These are phyloP conservation scores for Drosophila micromelanica DNA, from an alignment of 1,140 invertebrate genomes.

Conservation along the genomic window DNA sequence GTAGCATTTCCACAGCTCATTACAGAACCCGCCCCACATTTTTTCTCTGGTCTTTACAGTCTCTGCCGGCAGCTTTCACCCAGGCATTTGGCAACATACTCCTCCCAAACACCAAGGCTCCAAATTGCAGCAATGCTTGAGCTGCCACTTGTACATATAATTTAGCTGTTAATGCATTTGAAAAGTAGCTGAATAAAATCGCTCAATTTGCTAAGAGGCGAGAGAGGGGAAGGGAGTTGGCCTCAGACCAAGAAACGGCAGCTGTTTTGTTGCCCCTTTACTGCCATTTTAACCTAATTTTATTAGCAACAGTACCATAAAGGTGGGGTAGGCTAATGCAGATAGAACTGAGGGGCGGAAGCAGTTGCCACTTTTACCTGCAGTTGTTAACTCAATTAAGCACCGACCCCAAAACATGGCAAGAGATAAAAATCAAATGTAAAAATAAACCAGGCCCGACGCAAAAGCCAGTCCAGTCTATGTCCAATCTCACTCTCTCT, in stretches of 20 bases:
- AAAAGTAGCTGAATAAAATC: constrained; percentile 49
- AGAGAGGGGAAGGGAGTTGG: constrained; percentile 12
- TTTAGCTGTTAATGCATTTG: constrained; percentile 52
- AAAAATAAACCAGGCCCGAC: constrained; percentile 31
- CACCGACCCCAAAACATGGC: constrained; percentile 31
- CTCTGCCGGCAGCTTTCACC: constrained; percentile 35
- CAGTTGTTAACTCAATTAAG: constrained; percentile 64
- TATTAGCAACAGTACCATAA: constrained; percentile 45
- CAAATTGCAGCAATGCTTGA: constrained; percentile 3
- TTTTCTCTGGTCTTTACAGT: constrained; percentile 8
- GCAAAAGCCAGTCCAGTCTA: constrained; percentile 21
- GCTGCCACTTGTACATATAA: constrained; percentile 24
- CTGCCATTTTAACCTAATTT: constrained; percentile 78
- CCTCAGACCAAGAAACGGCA: constrained; percentile 32
- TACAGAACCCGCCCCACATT: constrained; percentile 41
- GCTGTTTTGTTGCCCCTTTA: constrained; percentile 67
- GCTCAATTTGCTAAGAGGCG: constrained; percentile 28
- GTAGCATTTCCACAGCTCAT: constrained; percentile 42
- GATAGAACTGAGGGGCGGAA: background rate
- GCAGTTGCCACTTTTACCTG: constrained; percentile 46
- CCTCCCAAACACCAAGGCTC: background rate
- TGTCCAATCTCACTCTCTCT: constrained; percentile 29
- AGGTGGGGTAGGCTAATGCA: background rate
- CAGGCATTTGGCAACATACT: constrained; percentile 16
- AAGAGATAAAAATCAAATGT: constrained; percentile 69